Evolutionary conservation across 2,797 vertebrate genomes (phyloP), one percentile per base, ranked within the genome.

Genomic region (Sebastes wilsoni): DNA sequence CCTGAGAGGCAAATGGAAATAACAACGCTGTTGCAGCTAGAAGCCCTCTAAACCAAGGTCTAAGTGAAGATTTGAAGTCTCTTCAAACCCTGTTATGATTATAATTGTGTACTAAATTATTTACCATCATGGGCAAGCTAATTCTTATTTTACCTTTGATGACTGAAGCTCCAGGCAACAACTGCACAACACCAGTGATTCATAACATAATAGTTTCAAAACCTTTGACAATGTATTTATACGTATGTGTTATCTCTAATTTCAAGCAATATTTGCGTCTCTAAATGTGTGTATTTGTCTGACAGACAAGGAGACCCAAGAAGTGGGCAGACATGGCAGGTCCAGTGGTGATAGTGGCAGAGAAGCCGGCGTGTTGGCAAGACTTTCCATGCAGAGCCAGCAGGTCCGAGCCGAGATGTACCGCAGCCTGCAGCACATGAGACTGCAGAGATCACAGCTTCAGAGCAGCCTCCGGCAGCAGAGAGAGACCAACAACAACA

Each of bases 381-480:
- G 90, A 8, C 88, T 98, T 34, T 96, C 96, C 3, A 86, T 93
- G 42, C 95, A 97, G 79, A 97, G 94, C 87, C 94, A 95, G 84
- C 95, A 94, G 91, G 89, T 89, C 71, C 93, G 94, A 78, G 90
- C 87, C 14, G 96, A 97, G 86, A 81, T 96, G 62, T 94, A 95
- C 82, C 93, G 88, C 79, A 97, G 95, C 5, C 90, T 99, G 71
- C 94, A 95, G 87, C 95, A 95, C 85, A 96, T 97, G 96, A 97
- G 94, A 59, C 87, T 83, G 71, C 96, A 97, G 81, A 96, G 95
- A 77, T 84, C 84, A 18, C 90, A 96, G 77, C 95, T 97, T 56
- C 96, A 96, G 86, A 94, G n/a, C 73, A 88, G 93, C 89, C 93
- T 91, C 77, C 84, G 94, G 32, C 88, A 34, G 79, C 94, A 95